phyloP scores from a whole-genome alignment of 2,797 vertebrate species.

The Enteromius thamalakanensis region DNA sequence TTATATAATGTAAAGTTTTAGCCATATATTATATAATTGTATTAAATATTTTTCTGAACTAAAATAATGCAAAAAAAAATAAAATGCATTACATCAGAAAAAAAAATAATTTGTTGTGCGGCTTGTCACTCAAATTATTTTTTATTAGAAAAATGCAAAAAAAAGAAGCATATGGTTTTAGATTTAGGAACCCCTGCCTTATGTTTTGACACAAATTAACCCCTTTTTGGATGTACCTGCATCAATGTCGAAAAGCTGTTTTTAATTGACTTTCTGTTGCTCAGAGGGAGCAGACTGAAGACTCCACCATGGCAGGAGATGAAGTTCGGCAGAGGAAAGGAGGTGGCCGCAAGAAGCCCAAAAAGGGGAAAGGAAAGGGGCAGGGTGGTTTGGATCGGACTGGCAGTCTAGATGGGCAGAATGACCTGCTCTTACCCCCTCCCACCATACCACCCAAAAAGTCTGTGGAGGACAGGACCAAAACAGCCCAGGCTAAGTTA shows the following conservation, averaged over 20 bases:
- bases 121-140: not conserved
- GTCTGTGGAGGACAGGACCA: constrained; percentile 69
- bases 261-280: constrained; percentile 5
- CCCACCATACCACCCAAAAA: constrained; percentile 70
- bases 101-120: not conserved
- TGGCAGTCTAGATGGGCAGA: constrained; percentile 71
- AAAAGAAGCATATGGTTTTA: not conserved
- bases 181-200: not conserved
- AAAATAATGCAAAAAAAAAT: not conserved
- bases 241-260: not conserved
- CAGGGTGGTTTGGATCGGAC: constrained; percentile 61
- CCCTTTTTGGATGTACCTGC: not conserved
- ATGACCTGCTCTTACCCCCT: constrained; percentile 72
- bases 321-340: constrained; percentile 81
- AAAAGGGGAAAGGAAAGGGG: constrained; percentile 76
- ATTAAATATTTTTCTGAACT: not conserved
- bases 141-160: not conserved
- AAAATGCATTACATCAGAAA: not conserved
- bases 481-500: constrained; percentile 70
- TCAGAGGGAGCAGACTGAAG: constrained; percentile 28
- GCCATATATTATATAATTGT: not conserved
- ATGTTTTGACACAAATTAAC: not conserved
- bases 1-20: not conserved
- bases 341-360: constrained; percentile 76
- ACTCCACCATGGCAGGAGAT: constrained; percentile 81